Base-by-base conservation (phyloP, 2,888 invertebrate genomes). In the Scrobipalpa atriplicella region DNA sequence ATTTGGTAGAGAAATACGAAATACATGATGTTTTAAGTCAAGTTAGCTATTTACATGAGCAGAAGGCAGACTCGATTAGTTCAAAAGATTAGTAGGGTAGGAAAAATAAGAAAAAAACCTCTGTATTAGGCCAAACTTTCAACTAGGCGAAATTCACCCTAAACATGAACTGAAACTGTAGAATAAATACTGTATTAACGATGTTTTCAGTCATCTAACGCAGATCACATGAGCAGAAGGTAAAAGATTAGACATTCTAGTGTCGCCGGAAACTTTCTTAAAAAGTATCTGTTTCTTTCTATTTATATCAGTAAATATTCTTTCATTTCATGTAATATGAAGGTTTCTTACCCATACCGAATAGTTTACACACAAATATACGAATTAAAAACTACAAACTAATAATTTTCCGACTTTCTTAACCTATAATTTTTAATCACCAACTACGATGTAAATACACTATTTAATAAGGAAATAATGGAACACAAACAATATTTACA, bases 211-310 rank as follows among this genome's bases (percentile, higher is more conserved):
- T 74, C 66, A 77, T 68, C 58, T 75, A 77, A 73, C 64, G 11
- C 6, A 11, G 72, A 79, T 84, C 81, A 82, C 79, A 77, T 80
- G 83, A 84, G 76, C 85, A 85, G 72, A 78, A 82, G 84, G 67
- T 71, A 51, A n/a, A 10, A 1, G 29, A 36, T 39, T 38, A 5
- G 29, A 29, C 10, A 16, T 6, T 56, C 13, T 2, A 21, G 21
- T 7, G 54, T 10, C 21, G 11, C 13, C 11, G 54, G 21, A 21
- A 21, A 29, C 21, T 8, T 21, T 7, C 10, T 21, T 21, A 56
- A 21, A 11, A 13, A 13, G 6, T 10, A 13, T 6, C 13, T 11
- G 11, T 19, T 2, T 21, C 10, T 1, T 19, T 11, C 9, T 5
- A 21, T 11, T 10, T 56, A 2, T 0, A 21, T 2, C 3, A 21